phyloP scores from a whole-genome alignment of 1,140 invertebrate species.

The Acromyrmex echinatior region DNA sequence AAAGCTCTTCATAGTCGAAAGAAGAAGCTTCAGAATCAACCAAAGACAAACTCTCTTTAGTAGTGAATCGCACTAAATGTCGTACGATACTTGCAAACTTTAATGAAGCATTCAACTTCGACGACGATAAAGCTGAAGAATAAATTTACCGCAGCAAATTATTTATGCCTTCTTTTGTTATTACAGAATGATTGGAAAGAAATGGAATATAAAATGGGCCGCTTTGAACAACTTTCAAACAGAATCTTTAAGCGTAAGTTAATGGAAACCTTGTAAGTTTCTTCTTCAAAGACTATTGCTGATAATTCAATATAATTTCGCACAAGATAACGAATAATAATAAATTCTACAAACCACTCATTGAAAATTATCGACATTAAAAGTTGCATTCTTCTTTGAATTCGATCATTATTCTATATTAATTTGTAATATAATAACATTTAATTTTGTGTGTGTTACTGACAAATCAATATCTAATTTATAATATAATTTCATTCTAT shows the following conservation, averaged over 20 bases:
- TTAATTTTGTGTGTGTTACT: not conserved
- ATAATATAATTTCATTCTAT: not conserved
- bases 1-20: not conserved
- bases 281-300: not conserved
- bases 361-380: not conserved
- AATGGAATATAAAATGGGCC: slow-evolving; percentile 54
- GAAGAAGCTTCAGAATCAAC: not conserved
- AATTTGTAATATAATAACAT: not conserved
- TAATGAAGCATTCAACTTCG: slow-evolving; percentile 28
- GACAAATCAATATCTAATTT: not conserved
- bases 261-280: not conserved
- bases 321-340: not conserved
- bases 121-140: not conserved
- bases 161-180: slow-evolving; percentile 30
- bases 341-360: not conserved
- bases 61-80: not conserved
- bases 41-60: slow-evolving; percentile 21
- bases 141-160: slow-evolving; percentile 35
- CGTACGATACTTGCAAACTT: slow-evolving; percentile 9
- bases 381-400: not conserved
- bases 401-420: not conserved
- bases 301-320: slow-evolving; percentile 14
- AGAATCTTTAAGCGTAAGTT: slow-evolving; percentile 43
- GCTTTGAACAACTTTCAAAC: slow-evolving; percentile 33
- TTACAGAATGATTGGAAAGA: not conserved